Evolutionary conservation across 2,113 vertebrate species (phyloP).

Genomic region (Bujurquina vittata): DNA sequence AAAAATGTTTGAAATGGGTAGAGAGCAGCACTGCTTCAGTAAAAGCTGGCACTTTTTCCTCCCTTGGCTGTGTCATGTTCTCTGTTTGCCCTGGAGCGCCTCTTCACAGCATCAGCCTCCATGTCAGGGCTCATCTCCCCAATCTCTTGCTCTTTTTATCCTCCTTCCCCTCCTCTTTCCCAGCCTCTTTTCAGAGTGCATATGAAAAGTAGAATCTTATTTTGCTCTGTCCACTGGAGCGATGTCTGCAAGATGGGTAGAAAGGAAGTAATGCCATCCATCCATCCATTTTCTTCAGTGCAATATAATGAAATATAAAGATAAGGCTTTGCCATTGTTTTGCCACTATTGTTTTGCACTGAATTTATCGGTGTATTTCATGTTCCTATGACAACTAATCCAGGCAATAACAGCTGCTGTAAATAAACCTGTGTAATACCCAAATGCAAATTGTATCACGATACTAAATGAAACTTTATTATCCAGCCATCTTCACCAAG

Average conservation of each 20-base stretch:
- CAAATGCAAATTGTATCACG: neutral
- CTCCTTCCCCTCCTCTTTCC: neutral
- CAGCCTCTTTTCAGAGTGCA: conserved; percentile 40
- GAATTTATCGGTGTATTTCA: neutral
- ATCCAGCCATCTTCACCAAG: neutral
- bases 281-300: neutral
- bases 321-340: neutral
- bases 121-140: conserved; percentile 57
- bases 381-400: neutral
- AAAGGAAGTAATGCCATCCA: neutral
- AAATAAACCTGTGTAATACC: neutral
- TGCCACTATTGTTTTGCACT: neutral
- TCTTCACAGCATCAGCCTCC: conserved; percentile 51
- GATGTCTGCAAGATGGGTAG: neutral
- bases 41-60: conserved; percentile 22
- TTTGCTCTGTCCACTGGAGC: conserved; percentile 5
- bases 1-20: conserved; percentile 14
- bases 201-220: conserved; percentile 16
- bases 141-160: conserved; percentile 45
- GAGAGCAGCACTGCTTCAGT: conserved; percentile 20
- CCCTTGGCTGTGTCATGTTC: conserved; percentile 44
- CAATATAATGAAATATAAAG: neutral
- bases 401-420: neutral
- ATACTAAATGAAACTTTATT: neutral
- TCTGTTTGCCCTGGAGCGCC: conserved; percentile 48